A percentile compares a stretch with the other conserved stretches of the same genome.
Evolutionary conservation across 64 coral and sea anemone genomes (phyloP).

Genomic region (Platygyra sinensis): DNA sequence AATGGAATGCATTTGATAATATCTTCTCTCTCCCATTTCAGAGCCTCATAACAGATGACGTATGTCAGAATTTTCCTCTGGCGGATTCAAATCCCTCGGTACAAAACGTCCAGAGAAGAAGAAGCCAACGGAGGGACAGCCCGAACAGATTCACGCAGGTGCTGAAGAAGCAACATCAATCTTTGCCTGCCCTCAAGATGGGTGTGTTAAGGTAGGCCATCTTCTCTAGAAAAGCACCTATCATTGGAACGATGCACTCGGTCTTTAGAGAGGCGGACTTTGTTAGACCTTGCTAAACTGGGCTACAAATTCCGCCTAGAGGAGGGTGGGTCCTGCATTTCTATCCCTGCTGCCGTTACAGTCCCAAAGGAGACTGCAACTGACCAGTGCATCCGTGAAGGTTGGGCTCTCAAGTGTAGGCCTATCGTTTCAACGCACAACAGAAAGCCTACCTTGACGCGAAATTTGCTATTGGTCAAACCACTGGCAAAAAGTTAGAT

Average conservation of each 20-base stretch:
- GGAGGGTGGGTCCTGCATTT: slow-evolving; percentile 3
- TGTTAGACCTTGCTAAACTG: slow-evolving; percentile 50
- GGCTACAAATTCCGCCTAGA: slow-evolving; percentile 45
- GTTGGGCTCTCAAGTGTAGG: slow-evolving; percentile 31
- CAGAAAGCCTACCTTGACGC: slow-evolving; percentile 38
- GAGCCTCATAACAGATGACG: too few relatives aligned
- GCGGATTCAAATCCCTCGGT: slow-evolving; percentile 33
- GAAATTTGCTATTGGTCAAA: slow-evolving; percentile 48
- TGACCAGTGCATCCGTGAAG: not conserved
- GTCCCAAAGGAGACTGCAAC: not conserved
- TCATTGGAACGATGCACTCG: slow-evolving; percentile 24
- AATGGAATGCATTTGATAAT: too few relatives aligned
- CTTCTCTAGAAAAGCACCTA: slow-evolving; percentile 36
- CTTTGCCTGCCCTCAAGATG: slow-evolving; percentile 54
- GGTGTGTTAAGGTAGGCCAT: slow-evolving; percentile 28
- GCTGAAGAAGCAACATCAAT: not conserved
- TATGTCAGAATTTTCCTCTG: slow-evolving; percentile 1
- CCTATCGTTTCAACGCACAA: slow-evolving; percentile 39
- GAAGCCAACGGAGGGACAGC: not conserved
- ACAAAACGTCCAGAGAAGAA: not conserved
- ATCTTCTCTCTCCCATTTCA: too few relatives aligned
- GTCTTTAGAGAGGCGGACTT: slow-evolving; percentile 48
- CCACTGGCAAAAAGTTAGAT: slow-evolving; percentile 37
- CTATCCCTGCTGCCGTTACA: not conserved
- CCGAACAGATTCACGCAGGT: not conserved